Conservation (phyloP, 2,113 vertebrate genomes). For the Calidris pygmaea region DNA sequence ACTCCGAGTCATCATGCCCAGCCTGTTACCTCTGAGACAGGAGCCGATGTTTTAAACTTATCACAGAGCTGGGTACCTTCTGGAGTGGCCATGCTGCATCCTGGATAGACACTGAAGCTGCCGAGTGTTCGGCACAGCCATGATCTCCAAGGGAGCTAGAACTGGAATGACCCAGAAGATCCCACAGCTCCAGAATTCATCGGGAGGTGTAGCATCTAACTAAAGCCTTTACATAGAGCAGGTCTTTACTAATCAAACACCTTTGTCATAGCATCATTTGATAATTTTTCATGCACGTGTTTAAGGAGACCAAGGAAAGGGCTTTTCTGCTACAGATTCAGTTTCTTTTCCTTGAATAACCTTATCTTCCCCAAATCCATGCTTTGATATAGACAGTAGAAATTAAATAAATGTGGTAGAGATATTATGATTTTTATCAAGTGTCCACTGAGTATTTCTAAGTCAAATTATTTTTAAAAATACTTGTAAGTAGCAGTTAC, state of each 20-base stretch:
- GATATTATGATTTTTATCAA: not conserved
- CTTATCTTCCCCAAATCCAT: not conserved
- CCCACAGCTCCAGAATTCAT: not conserved
- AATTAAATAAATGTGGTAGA: not conserved
- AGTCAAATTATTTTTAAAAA: not conserved
- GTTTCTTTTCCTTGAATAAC: not conserved
- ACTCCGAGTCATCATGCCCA: not conserved
- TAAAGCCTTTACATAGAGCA: not conserved
- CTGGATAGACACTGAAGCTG: not conserved
- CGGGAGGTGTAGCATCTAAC: not conserved
- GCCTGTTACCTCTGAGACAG: not conserved
- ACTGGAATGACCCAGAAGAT: not conserved
- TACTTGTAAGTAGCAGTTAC: not conserved
- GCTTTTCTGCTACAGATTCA: not conserved
- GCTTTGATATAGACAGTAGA: not conserved
- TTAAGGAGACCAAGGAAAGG: not conserved
- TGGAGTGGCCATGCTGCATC: conserved; percentile 1
- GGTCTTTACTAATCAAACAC: not conserved
- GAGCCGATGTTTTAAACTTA: not conserved
- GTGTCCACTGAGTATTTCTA: not conserved
- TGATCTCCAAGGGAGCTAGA: not conserved
- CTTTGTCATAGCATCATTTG: not conserved
- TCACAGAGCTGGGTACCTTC: not conserved
- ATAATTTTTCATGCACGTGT: not conserved
- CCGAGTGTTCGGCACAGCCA: not conserved